Evolutionary conservation across 2,113 vertebrate species (phyloP), one percentile per base, ranked within the genome.

Genomic region (Scomber scombrus): DNA sequence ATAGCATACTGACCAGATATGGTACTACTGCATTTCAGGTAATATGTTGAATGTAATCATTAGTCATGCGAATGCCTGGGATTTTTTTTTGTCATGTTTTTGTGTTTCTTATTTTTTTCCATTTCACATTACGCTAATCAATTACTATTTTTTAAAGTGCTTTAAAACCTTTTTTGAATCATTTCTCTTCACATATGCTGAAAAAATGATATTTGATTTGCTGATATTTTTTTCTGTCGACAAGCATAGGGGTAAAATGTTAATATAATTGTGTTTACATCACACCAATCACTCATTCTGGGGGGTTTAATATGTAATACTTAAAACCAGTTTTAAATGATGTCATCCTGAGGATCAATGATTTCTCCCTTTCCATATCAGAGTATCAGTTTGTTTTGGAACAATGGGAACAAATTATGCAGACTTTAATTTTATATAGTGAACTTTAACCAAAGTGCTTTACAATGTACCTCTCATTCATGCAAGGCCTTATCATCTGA

Each of bases 1-100:
- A 13, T 47, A 75, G 56, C 13, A 11, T 31, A 18, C n/a, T 34
- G 58, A 56, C 10, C 77, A 68, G 16, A 63, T 23, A 14, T 49
- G 19, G 61, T 61, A 6, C 54, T 61, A 15, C 21, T 46, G 29
- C 4, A 3, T 57, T 45, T 43, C 16, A 45, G 13, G 31, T 45
- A 29, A 19, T 5, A 5, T 64, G 16, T 9, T 23, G 60, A 14
- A 34, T 18, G 13, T 5, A 50, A 54, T 3, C 14, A 13, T 49
- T 21, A 49, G 26, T 26, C 29, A 51, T 75, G 64, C 40, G 8
- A 19, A 66, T 34, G 31, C 31, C 31, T 34, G 5, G 31, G 5
- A 34, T n/a, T n/a, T n/a, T n/a, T n/a, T n/a, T n/a, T n/a, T n/a
- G n/a, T n/a, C 31, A 34, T 34, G 7, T 34, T 34, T 34, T 5